Evolutionary conservation across 2,797 vertebrate species (phyloP), one percentile per base, ranked within the genome.

Genomic region (Phoebastria nigripes): DNA sequence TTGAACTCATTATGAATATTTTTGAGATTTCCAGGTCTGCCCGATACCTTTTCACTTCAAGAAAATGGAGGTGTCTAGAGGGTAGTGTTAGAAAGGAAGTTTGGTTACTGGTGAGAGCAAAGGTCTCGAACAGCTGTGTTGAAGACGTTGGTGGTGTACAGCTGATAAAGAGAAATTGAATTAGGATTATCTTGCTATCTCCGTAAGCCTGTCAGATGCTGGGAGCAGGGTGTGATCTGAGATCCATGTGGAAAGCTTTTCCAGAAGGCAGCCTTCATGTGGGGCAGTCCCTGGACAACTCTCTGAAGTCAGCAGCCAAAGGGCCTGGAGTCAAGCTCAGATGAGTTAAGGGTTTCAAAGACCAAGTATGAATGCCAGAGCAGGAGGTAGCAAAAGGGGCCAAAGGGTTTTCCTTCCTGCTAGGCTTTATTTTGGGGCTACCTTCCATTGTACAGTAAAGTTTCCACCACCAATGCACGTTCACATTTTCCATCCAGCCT

Each of bases 401-500:
- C 81, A 79, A 92, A 92, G 63, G 26, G 24, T 59, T 89, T 94
- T 96, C 47, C 89, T 92, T 63, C 86, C 42, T 78, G 47, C 29
- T 82, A 88, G 81, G 76, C 88, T 94, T 95, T 95, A 79, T 86
- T 93, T 95, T 71, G 94, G 76, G 59, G 61, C 89, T 93, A 63
- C 93, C 90, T 94, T 92, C 73, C 86, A 62, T 71, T 81, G 52
- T 83, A 66, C 87, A 74, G 77, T 89, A 93, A 94, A 81, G 70
- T 97, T 97, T 96, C 77, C 82, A 90, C 55, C 82, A 89, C 82
- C 83, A 95, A 14, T 82, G 62, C 73, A 88, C 6, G 8, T 84
- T 97, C 74, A 82, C 44, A 56, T 96, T 97, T 97, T 97, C 95
- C 90, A 72, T 95, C 80, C 33, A 94, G 96, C 52, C 90, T 15